Conservation (phyloP, 2,888 invertebrate genomes). For the Nemotelus nigrinus region DNA sequence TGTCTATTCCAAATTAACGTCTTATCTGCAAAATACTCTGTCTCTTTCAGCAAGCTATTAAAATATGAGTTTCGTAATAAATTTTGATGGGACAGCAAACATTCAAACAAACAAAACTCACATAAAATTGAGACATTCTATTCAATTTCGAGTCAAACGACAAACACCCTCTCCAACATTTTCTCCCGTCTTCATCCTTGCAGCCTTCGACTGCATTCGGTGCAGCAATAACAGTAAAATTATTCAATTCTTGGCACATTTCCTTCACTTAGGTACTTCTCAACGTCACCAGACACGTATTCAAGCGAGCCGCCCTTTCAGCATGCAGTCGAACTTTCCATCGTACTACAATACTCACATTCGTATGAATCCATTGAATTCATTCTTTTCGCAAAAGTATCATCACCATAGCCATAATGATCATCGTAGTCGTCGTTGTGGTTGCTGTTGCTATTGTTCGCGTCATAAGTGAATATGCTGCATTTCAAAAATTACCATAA, state of each 20-base stretch:
- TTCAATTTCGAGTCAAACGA: too few relatives aligned
- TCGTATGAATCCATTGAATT: neutral
- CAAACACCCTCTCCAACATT: too few relatives aligned
- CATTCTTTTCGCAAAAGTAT: neutral
- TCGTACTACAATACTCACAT: too few relatives aligned
- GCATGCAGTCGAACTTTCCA: too few relatives aligned
- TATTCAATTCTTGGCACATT: constrained; percentile 29
- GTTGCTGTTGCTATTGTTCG: too few relatives aligned
- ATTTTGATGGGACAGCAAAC: constrained; percentile 19
- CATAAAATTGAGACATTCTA: constrained; percentile 26
- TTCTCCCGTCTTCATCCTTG: too few relatives aligned
- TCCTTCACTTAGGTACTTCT: neutral
- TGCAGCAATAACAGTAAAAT: too few relatives aligned
- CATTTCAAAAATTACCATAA: constrained; percentile 49
- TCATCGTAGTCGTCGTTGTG: too few relatives aligned
- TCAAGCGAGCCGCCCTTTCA: neutral
- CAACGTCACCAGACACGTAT: neutral
- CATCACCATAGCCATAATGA: neutral
- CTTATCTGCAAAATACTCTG: too few relatives aligned
- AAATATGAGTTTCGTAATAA: neutral
- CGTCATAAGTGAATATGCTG: constrained; percentile 43
- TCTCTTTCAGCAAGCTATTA: too few relatives aligned
- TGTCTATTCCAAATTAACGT: too few relatives aligned
- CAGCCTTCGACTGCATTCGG: too few relatives aligned
- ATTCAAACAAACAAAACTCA: constrained; percentile 30